A percentile compares a stretch with the other conserved stretches of the same genome.
phyloP scores from a whole-genome alignment of 2,888 invertebrate species.

The Iselma pallidipennis region DNA sequence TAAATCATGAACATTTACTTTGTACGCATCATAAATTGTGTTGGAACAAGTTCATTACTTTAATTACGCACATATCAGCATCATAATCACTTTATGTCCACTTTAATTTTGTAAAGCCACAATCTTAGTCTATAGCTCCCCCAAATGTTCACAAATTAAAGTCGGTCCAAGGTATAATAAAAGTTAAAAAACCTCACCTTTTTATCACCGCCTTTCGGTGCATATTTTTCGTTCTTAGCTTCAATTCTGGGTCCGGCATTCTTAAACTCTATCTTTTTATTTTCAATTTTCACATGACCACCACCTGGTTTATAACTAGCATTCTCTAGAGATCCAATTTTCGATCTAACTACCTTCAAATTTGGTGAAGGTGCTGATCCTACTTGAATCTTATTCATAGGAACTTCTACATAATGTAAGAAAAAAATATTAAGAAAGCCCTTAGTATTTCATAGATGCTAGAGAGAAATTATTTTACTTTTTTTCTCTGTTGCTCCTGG shows the following conservation, averaged over 20 bases:
- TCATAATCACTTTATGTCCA: too few relatives aligned
- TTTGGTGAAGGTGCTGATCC: slow-evolving; percentile 92
- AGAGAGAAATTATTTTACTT: slow-evolving; percentile 65
- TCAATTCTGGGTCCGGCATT: slow-evolving; percentile 85
- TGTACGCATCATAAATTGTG: neutral
- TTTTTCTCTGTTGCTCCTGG: slow-evolving; percentile 66
- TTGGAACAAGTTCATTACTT: too few relatives aligned
- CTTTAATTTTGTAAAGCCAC: too few relatives aligned
- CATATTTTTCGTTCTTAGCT: slow-evolving; percentile 87
- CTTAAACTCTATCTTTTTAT: slow-evolving; percentile 82
- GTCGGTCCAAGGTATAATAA: too few relatives aligned
- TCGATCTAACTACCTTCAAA: slow-evolving; percentile 87
- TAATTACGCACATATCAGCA: too few relatives aligned
- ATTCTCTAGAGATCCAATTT: slow-evolving; percentile 91
- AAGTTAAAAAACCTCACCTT: slow-evolving; percentile 69
- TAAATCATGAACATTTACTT: slow-evolving; percentile 5
- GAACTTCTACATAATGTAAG: slow-evolving; percentile 66
- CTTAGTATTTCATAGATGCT: neutral
- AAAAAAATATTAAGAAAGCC: neutral
- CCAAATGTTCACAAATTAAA: too few relatives aligned
- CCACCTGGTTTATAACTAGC: slow-evolving; percentile 87
- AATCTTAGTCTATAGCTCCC: too few relatives aligned
- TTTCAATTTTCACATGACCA: slow-evolving; percentile 85
- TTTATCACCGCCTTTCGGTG: slow-evolving; percentile 86
- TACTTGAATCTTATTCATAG: slow-evolving; percentile 93